Percentiles rank a stretch among this genome's conserved stretches.
Conservation (phyloP, 2,888 invertebrate species). For the Dolomedes plantarius region DNA sequence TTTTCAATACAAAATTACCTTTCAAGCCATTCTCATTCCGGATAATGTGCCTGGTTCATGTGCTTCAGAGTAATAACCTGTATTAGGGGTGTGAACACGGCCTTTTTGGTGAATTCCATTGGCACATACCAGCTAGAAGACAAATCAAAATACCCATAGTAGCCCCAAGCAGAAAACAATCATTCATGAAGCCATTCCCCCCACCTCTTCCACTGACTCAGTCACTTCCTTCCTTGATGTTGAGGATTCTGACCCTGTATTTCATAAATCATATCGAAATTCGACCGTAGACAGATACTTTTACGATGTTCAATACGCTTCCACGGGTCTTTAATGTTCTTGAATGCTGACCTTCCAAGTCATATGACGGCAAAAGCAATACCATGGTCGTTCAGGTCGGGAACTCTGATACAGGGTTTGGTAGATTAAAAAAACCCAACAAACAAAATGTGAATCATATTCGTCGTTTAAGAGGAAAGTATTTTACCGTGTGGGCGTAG, state of each 20-base stretch:
- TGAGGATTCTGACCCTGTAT: neutral
- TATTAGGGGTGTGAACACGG: no score
- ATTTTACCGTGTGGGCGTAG: neutral
- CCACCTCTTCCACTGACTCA: neutral
- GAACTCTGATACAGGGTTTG: neutral
- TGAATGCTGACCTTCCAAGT: neutral
- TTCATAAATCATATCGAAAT: constrained; percentile 22
- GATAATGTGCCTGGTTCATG: no score
- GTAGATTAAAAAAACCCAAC: neutral
- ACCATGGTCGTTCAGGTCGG: neutral
- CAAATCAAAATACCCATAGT: neutral
- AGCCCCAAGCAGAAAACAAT: neutral
- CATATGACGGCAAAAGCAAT: neutral
- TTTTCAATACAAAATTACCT: no score
- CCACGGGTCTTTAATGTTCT: neutral
- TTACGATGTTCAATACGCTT: neutral
- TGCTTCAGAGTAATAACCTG: no score
- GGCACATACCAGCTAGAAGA: neutral
- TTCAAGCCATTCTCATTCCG: no score
- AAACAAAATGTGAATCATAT: neutral
- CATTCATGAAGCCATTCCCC: neutral
- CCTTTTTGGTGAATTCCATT: neutral
- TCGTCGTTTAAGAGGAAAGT: neutral
- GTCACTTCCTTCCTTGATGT: neutral
- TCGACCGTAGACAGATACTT: neutral